A percentile compares a stretch with the other conserved stretches of the same genome.
phyloP scores from a whole-genome alignment of 2,113 vertebrate genomes.

The Shinisaurus crocodilurus region DNA sequence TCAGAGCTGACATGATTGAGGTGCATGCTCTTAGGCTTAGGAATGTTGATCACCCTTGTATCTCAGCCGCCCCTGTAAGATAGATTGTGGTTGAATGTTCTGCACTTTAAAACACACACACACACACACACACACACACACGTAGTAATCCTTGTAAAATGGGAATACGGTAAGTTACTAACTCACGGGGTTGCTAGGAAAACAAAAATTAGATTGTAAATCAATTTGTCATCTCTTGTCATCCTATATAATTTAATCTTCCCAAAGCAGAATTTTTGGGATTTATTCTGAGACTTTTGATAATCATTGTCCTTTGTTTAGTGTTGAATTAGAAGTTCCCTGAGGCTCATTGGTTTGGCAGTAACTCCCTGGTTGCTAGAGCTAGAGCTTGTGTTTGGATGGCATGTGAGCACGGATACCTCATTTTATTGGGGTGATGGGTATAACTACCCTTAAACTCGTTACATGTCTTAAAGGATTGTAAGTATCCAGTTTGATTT shows the following conservation, averaged over 20 bases:
- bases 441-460: background rate
- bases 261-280: background rate
- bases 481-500: background rate
- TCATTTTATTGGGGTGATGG: background rate
- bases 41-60: background rate
- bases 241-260: background rate
- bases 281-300: background rate
- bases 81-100: background rate
- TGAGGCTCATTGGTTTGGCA: background rate
- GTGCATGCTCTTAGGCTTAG: background rate
- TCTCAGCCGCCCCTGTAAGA: background rate
- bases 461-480: background rate
- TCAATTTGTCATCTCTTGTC: background rate
- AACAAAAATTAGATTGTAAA: background rate
- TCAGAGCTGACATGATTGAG: background rate
- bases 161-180: background rate
- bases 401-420: slow-evolving; percentile 5
- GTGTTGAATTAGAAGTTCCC: background rate
- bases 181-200: background rate
- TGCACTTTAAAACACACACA: background rate
- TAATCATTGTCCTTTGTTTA: background rate
- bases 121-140: too few species aligned
- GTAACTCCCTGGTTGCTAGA: background rate
- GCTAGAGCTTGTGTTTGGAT: background rate
- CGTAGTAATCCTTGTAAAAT: background rate